Conservation (phyloP, 1,140 invertebrate genomes). For the Arion vulgaris region DNA sequence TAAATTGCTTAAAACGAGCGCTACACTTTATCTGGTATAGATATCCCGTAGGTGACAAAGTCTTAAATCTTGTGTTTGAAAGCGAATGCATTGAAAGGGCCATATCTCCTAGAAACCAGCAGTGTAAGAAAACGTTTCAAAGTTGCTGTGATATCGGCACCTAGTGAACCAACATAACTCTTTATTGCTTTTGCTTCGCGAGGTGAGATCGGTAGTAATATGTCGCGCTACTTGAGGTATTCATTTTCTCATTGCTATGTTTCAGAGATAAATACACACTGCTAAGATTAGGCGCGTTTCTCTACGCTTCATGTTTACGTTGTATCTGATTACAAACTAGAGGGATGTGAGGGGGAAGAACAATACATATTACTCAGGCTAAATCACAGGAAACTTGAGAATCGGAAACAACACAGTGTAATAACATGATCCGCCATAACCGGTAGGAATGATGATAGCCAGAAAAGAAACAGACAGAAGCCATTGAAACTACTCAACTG, state of each 20-base stretch:
- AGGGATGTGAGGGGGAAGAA: too few species aligned
- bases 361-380: too few species aligned
- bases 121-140: neutral
- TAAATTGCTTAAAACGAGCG: too few species aligned
- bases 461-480: too few species aligned
- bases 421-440: too few species aligned
- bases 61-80: neutral
- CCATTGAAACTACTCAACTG: too few species aligned
- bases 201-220: neutral
- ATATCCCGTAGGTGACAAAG: too few species aligned
- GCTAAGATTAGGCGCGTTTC: neutral
- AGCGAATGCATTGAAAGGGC: neutral
- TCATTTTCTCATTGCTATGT: constrained; percentile 3
- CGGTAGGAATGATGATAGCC: too few species aligned
- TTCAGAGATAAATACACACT: neutral
- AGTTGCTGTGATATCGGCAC: neutral
- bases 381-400: too few species aligned
- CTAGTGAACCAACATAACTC: neutral
- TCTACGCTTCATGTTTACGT: neutral
- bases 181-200: neutral
- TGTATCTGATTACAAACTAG: too few species aligned
- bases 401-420: too few species aligned
- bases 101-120: neutral
- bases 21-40: too few species aligned
- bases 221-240: neutral